Conservation (phyloP, 2,888 invertebrate species). For the Catocala nupta region DNA sequence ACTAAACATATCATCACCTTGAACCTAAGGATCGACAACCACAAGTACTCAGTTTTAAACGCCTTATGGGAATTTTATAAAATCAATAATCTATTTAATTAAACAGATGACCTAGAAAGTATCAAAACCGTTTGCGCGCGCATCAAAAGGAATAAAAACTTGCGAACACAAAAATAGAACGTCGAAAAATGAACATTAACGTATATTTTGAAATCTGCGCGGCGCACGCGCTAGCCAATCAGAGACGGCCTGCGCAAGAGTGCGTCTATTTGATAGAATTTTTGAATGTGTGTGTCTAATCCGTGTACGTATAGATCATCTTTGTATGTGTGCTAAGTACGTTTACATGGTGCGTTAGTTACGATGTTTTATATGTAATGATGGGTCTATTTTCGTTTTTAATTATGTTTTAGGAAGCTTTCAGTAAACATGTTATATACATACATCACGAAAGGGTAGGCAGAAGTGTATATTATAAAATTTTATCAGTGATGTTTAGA, state of each 20-base stretch:
- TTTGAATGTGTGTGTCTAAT: conserved; percentile 44
- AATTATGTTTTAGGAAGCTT: too few species aligned
- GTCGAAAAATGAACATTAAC: conserved; percentile 80
- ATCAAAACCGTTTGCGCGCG: conserved; percentile 62
- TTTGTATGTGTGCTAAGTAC: conserved; percentile 29
- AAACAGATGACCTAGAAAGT: conserved; percentile 62
- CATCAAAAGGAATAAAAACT: conserved; percentile 78
- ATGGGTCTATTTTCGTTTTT: not conserved
- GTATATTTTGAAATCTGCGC: conserved; percentile 66
- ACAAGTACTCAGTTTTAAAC: too few species aligned
- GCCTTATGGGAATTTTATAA: too few species aligned
- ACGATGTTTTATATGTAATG: conserved; percentile 20
- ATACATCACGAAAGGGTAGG: too few species aligned
- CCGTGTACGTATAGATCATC: conserved; percentile 28
- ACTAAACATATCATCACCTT: too few species aligned
- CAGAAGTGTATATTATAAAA: too few species aligned
- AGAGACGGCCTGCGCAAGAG: conserved; percentile 50
- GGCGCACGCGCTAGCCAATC: conserved; percentile 67
- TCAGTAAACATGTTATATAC: too few species aligned
- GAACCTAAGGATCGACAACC: too few species aligned
- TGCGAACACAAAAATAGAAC: conserved; percentile 81
- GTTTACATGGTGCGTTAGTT: conserved; percentile 23
- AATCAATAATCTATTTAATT: not conserved
- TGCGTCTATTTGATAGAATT: conserved; percentile 55
- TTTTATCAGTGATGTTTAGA: too few species aligned